A percentile compares a stretch with the other conserved stretches of the same genome.
These are phyloP conservation scores for Agrilus biguttatus DNA, from an alignment of 2,888 invertebrate genomes.

Conservation along the genomic window DNA sequence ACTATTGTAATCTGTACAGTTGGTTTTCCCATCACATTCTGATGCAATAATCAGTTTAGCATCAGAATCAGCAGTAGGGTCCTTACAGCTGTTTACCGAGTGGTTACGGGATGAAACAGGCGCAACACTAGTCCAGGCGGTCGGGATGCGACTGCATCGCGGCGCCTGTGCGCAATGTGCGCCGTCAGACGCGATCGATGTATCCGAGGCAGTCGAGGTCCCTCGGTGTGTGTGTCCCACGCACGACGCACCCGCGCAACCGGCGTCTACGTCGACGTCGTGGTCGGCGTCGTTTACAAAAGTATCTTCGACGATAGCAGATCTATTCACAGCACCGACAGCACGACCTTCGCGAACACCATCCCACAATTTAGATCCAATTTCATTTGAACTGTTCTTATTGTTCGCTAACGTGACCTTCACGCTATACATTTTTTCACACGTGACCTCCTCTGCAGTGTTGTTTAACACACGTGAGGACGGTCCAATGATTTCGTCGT, in stretches of 20 bases:
- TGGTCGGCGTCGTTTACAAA: background rate
- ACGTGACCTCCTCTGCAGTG: background rate
- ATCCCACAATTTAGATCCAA: no score
- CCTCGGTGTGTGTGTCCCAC: constrained; percentile 7
- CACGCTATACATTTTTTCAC: constrained; percentile 1
- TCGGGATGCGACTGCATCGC: constrained; percentile 26
- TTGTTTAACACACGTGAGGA: background rate
- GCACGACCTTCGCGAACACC: constrained; percentile 8
- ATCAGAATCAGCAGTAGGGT: no score
- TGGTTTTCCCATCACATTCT: constrained; percentile 1
- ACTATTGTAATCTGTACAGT: background rate
- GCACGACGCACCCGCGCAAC: constrained; percentile 7
- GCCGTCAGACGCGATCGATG: constrained; percentile 25
- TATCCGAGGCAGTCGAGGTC: constrained; percentile 15
- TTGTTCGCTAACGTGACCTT: constrained; percentile 5
- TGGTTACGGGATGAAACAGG: background rate
- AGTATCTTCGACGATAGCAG: constrained; percentile 6
- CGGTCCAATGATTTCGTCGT: constrained; percentile 1
- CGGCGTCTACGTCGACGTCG: background rate
- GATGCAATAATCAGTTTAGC: background rate
- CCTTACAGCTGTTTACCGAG: no score
- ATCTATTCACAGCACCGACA: constrained; percentile 8
- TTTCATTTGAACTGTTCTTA: background rate
- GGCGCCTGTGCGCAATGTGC: constrained; percentile 23
- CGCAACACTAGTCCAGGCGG: constrained; percentile 21